phyloP scores from a whole-genome alignment of 2,888 invertebrate genomes.

The Acanthosoma haemorrhoidale region DNA sequence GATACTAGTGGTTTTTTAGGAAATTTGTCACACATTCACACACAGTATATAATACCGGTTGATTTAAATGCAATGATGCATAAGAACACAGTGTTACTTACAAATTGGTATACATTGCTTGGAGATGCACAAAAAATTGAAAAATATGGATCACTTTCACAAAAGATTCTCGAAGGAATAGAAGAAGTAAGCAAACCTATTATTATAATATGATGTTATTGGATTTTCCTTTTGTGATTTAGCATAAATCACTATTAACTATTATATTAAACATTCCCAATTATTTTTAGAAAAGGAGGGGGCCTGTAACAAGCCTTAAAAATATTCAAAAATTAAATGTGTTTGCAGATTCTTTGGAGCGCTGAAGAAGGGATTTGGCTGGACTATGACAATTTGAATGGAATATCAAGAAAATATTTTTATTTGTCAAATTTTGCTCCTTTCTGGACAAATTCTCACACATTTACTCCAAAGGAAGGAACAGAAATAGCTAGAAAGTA shows the following conservation, averaged over 20 bases:
- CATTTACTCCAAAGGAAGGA: conserved; percentile 15
- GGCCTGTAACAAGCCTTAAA: not conserved
- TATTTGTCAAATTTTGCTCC: conserved; percentile 69
- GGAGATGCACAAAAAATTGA: conserved; percentile 51
- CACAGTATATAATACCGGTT: conserved; percentile 66
- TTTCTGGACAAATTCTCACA: conserved; percentile 56
- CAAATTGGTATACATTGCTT: conserved; percentile 57
- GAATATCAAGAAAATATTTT: conserved; percentile 55
- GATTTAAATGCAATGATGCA: conserved; percentile 76
- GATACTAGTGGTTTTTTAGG: conserved; percentile 12
- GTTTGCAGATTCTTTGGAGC: conserved; percentile 60
- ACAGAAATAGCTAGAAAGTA: conserved; percentile 27
- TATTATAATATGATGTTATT: not conserved
- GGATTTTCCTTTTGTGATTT: not conserved
- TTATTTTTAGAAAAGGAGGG: not conserved
- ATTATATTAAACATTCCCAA: not conserved
- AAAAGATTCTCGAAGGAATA: conserved; percentile 57
- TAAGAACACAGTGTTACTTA: conserved; percentile 59
- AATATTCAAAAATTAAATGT: not conserved
- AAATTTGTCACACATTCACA: conserved; percentile 51
- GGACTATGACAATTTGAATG: conserved; percentile 61
- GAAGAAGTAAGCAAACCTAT: conserved; percentile 48
- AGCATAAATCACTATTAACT: not conserved
- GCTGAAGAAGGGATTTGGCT: conserved; percentile 71
- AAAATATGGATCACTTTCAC: conserved; percentile 53